phyloP scores from a whole-genome alignment of 2,797 vertebrate species.

The Characodon lateralis region DNA sequence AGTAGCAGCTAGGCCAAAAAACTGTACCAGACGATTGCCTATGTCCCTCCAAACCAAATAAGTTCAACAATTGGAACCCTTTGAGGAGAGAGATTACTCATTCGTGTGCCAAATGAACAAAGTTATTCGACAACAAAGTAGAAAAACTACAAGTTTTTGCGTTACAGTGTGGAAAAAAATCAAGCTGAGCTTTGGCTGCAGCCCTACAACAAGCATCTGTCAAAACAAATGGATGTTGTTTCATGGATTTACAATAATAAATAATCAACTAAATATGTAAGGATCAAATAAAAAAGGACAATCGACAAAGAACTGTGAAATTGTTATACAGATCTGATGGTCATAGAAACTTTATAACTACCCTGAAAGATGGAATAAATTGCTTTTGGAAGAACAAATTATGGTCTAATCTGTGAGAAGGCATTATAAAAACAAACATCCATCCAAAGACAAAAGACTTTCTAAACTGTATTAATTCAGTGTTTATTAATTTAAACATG shows the following conservation, averaged over 20 bases:
- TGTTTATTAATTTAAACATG: not conserved
- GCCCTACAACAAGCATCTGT: conserved; percentile 86
- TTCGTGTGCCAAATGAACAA: conserved; percentile 77
- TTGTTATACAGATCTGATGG: conserved; percentile 59
- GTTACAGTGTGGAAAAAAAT: conserved; percentile 78
- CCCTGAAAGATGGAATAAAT: conserved; percentile 19
- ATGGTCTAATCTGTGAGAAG: conserved; percentile 39
- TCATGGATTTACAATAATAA: conserved; percentile 73
- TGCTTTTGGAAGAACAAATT: conserved; percentile 50
- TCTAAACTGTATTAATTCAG: not conserved
- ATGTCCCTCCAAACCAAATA: conserved; percentile 43
- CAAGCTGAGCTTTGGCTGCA: conserved; percentile 80
- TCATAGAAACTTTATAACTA: conserved; percentile 41
- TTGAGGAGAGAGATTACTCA: conserved; percentile 75
- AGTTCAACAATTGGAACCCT: conserved; percentile 68
- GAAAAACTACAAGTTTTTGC: conserved; percentile 77
- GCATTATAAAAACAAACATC: conserved; percentile 20
- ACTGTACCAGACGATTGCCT: conserved; percentile 33
- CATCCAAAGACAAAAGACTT: conserved; percentile 3
- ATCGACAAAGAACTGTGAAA: conserved; percentile 64
- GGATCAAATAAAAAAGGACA: conserved; percentile 49
- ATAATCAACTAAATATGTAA: conserved; percentile 72
- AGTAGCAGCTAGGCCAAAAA: conserved; percentile 36
- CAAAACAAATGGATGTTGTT: conserved; percentile 80
- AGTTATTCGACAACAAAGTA: conserved; percentile 83